Base-by-base conservation (phyloP, 2,888 invertebrate species). In the Acholoe squamosa region DNA sequence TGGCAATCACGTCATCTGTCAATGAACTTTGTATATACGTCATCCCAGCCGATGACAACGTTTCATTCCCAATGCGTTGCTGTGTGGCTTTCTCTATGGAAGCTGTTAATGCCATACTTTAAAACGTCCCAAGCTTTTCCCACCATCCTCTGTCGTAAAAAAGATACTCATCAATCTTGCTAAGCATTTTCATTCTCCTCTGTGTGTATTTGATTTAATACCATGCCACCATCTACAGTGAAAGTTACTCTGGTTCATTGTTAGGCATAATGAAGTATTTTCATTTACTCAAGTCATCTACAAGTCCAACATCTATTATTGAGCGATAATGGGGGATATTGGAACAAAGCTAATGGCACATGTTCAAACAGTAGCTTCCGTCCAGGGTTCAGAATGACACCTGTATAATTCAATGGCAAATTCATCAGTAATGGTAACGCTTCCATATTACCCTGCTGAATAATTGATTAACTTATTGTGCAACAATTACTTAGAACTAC, bases 1-100 rank as follows among this genome's bases (percentile, higher is more conserved):
- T 80, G 80, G 80, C 80, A 80, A 80, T 80, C 80, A 80, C 80
- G 80, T 80, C 80, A 80, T 80, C 80, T 43, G 80, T 80, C 80
- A 80, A 80, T 80, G 80, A 43, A 80, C 80, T 80, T 80, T 80
- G 80, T 80, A 80, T 80, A 43, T 80, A 80, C 80, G 43, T 43
- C 80, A 80, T 80, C 80, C 80, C 80, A 19, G 19, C 80, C 80
- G 80, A 80, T 80, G 80, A 80, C 80, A 80, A 80, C 80, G 80
- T 80, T 80, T 80, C 80, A 80, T 80, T 80, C 33, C 25, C 80
- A 80, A 80, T 80, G 80, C 80, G 76, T 76, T 16, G 31, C 28
- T 19, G 22, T 33, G 80, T 33, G 80, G 33, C 34, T 43, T 43
- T 43, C 43, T 34, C 80, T 80, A 80, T 80, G 33, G 19, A 80